Conservation (phyloP, 2,797 vertebrate genomes). For the Acropternis orthonyx region DNA sequence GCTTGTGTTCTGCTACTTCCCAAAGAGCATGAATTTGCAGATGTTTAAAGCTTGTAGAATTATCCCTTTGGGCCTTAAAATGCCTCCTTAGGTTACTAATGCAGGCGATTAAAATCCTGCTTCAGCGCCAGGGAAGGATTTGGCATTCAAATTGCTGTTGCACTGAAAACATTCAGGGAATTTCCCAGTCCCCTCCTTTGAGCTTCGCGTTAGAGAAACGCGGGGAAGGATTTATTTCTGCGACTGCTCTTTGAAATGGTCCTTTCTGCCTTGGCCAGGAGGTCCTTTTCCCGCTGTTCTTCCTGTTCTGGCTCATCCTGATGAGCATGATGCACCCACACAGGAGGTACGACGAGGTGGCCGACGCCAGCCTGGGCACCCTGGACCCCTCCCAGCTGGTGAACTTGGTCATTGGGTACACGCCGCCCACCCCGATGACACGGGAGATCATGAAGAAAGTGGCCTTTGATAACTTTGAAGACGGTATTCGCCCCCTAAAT, state of each 20-base stretch:
- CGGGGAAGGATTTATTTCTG: not conserved
- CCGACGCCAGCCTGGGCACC: constrained; percentile 61
- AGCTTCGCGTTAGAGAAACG: not conserved
- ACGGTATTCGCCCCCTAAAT: constrained; percentile 61
- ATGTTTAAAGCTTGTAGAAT: not conserved
- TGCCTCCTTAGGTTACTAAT: not conserved
- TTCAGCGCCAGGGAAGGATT: not conserved
- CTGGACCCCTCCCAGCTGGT: constrained; percentile 66
- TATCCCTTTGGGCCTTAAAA: not conserved
- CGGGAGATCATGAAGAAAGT: constrained; percentile 89
- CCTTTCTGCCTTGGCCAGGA: constrained; percentile 41
- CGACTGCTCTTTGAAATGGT: not conserved
- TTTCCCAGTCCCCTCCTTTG: not conserved
- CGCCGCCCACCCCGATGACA: constrained; percentile 83
- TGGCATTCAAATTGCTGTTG: not conserved
- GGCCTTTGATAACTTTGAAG: constrained; percentile 72
- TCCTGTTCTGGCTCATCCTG: constrained; percentile 79
- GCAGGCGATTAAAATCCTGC: not conserved
- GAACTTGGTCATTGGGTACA: constrained; percentile 84
- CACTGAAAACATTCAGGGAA: not conserved
- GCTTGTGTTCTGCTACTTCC: not conserved
- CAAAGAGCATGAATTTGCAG: not conserved
- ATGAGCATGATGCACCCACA: constrained; percentile 82
- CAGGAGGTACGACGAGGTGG: constrained; percentile 67
- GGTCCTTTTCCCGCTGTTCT: constrained; percentile 76